These are phyloP conservation scores for Elaphurus davidianus DNA, from an alignment of 2,113 vertebrate species.

Conservation along the genomic window DNA sequence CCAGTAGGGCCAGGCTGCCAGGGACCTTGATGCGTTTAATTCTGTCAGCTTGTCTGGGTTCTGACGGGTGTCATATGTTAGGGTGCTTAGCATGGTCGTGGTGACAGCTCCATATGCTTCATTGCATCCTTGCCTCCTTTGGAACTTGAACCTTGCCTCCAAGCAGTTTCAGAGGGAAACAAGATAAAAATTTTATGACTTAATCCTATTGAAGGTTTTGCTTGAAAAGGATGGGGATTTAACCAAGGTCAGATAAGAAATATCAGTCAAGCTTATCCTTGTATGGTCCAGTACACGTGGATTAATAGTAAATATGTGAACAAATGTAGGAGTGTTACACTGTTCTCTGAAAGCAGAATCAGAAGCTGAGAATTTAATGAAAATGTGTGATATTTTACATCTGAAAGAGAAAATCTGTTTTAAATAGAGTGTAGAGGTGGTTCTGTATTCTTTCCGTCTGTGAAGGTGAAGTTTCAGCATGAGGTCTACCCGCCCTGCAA, in stretches of 20 bases:
- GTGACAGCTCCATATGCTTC: background rate
- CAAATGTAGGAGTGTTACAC: background rate
- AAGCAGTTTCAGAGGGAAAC: background rate
- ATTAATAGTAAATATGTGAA: background rate
- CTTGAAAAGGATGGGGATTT: background rate
- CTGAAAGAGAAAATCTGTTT: background rate
- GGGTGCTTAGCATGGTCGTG: background rate
- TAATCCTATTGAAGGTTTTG: background rate
- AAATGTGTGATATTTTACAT: background rate
- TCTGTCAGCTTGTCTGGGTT: background rate
- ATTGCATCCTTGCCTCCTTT: background rate
- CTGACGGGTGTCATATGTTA: background rate
- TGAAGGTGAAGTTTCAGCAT: conserved; percentile 96
- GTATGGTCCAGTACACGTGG: background rate
- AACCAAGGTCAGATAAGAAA: background rate
- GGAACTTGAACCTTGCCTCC: background rate
- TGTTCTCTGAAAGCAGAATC: background rate
- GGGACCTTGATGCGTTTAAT: accelerated
- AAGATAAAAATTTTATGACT: background rate
- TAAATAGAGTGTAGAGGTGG: background rate
- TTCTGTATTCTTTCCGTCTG: background rate
- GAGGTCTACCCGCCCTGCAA: conserved; percentile 90
- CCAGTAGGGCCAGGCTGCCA: too few relatives aligned
- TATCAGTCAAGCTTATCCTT: background rate
- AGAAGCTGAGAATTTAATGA: background rate